phyloP scores from a whole-genome alignment of 2,797 vertebrate species.

The Schizopygopsis pylzovi region DNA sequence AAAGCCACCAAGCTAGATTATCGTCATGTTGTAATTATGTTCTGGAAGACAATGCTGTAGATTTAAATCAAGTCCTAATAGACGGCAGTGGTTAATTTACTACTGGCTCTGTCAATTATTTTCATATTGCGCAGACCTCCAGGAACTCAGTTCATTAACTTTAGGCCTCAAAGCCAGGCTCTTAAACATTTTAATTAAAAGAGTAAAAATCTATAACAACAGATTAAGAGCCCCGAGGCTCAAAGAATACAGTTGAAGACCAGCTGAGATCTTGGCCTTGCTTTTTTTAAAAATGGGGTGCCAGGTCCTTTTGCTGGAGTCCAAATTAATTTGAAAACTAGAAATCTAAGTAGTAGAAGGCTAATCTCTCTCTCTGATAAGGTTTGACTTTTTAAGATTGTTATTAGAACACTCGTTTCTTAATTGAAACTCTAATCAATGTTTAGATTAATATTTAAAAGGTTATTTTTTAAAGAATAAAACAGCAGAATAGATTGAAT shows the following conservation, averaged over 20 bases:
- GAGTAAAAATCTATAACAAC: slow-evolving; percentile 45
- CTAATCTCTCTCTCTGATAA: slow-evolving; percentile 25
- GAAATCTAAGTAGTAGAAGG: slow-evolving; percentile 19
- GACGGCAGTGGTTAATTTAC: slow-evolving; percentile 29
- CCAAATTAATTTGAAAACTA: slow-evolving; percentile 23
- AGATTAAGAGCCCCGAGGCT: slow-evolving; percentile 34
- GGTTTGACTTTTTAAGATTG: slow-evolving; percentile 1
- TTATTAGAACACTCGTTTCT: neutral
- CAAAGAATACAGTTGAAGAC: slow-evolving; percentile 34
- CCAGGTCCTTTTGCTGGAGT: slow-evolving; percentile 1
- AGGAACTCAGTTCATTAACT: slow-evolving; percentile 42
- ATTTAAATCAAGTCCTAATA: slow-evolving; percentile 36
- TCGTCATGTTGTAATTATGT: neutral
- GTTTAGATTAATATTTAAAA: slow-evolving; percentile 19
- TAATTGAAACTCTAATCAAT: neutral
- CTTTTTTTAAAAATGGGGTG: slow-evolving; percentile 21
- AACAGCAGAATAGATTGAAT: neutral
- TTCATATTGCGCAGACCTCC: slow-evolving; percentile 43
- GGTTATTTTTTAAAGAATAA: neutral
- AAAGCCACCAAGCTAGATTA: neutral
- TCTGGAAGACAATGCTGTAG: slow-evolving; percentile 21
- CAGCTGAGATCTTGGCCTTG: slow-evolving; percentile 23
- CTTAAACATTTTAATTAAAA: slow-evolving; percentile 48
- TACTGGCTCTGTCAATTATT: slow-evolving; percentile 28
- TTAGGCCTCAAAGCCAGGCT: slow-evolving; percentile 49